Evolutionary conservation across 2,888 invertebrate species (phyloP).

Genomic region (Noctua janthe): DNA sequence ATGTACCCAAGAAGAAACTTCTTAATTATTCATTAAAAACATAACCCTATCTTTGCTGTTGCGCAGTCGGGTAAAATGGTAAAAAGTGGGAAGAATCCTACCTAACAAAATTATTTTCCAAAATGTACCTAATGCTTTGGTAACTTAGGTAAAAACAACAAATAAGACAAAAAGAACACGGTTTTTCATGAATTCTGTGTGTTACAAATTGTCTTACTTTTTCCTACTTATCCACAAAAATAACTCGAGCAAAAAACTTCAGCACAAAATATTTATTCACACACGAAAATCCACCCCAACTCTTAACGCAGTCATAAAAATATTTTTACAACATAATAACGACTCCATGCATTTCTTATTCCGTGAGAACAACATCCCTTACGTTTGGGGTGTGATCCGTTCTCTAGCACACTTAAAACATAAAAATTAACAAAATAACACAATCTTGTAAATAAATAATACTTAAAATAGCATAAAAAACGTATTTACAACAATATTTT

Average conservation of each 20-base stretch:
- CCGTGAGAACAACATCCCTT: conserved; percentile 81
- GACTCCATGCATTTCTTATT: conserved; percentile 75
- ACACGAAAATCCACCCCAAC: conserved; percentile 39
- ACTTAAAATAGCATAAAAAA: conserved; percentile 55
- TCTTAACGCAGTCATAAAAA: conserved; percentile 53
- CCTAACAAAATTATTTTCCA: not conserved
- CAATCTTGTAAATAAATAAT: conserved; percentile 76
- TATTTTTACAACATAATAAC: conserved; percentile 62
- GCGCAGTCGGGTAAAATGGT: not conserved
- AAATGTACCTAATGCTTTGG: not conserved
- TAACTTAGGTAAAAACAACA: not conserved
- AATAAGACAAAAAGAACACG: not conserved
- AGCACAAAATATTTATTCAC: conserved; percentile 29
- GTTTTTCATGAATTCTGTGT: not conserved
- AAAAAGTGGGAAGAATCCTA: not conserved
- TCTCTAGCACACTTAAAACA: conserved; percentile 79
- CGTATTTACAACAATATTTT: conserved; percentile 41
- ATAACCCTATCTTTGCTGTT: not conserved
- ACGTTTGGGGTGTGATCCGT: conserved; percentile 87
- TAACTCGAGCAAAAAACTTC: not conserved
- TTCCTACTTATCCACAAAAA: not conserved
- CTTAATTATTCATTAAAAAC: not conserved
- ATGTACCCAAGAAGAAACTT: not conserved
- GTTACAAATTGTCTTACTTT: not conserved
- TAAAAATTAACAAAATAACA: conserved; percentile 83